Conservation (phyloP, 2,888 invertebrate genomes). For the Epinotia bilunana region DNA sequence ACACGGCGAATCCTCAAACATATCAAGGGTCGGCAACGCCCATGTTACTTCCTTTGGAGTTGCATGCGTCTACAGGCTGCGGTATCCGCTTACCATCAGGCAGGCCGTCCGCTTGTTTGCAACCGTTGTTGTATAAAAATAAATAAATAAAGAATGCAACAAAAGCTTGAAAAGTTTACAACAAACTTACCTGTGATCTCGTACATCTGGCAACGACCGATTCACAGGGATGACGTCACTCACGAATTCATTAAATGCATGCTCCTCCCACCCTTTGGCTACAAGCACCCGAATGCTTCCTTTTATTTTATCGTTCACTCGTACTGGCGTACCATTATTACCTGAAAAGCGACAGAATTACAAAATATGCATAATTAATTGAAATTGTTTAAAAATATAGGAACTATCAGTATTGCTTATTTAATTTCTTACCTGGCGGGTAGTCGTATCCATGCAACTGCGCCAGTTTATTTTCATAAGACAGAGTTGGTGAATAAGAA, state of each 20-base stretch:
- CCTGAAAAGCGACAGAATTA: conserved; percentile 55
- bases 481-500: conserved; percentile 46
- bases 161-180: no score
- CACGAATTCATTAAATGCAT: conserved; percentile 98
- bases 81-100: no score
- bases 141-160: no score
- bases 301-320: conserved; percentile 89
- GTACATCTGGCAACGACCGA: conserved; percentile 92
- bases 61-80: no score
- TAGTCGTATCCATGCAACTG: conserved; percentile 56
- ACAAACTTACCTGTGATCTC: conserved; percentile 92
- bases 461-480: conserved; percentile 53
- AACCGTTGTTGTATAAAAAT: no score
- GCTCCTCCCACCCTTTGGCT: conserved; percentile 96
- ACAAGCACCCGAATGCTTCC: conserved; percentile 91
- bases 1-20: no score
- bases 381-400: no score
- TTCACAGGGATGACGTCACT: conserved; percentile 98
- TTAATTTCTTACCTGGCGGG: conserved; percentile 58
- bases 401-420: no score
- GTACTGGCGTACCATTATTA: conserved; percentile 88
- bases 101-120: no score
- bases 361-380: no score
- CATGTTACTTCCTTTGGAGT: no score
- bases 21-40: no score